Percentiles rank a stretch among this genome's conserved stretches.
Conservation (phyloP, 30 jellyfish, hydroid and myxozoan species). For the Nemopilema nomurai region DNA sequence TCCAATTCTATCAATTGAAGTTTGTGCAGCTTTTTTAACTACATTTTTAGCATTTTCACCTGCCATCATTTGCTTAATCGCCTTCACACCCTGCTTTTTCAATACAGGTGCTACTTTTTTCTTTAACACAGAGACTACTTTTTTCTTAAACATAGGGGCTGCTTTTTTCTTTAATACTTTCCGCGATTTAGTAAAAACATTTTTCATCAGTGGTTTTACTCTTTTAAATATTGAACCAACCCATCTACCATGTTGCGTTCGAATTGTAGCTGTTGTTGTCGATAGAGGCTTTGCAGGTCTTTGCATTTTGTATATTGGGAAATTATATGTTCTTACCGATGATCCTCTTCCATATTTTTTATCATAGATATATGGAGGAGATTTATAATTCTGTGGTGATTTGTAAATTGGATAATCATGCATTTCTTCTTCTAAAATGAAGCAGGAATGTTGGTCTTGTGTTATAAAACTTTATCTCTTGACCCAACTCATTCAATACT, state of each 20-base stretch:
- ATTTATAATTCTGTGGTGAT: too few species aligned
- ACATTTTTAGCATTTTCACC: background rate
- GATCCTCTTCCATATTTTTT: background rate
- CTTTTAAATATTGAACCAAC: background rate
- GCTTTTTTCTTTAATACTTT: background rate
- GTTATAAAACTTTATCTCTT: too few species aligned
- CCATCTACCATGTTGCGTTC: background rate
- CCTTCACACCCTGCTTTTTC: background rate
- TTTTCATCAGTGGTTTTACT: background rate
- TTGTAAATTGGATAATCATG: too few species aligned
- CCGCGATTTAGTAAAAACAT: background rate
- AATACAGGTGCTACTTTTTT: background rate
- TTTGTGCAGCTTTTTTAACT: background rate
- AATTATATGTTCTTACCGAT: background rate
- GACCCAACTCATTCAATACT: too few species aligned
- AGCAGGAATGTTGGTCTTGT: too few species aligned
- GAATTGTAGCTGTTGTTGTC: background rate
- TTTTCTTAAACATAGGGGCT: too few species aligned
- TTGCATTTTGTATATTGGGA: background rate
- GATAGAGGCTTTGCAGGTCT: background rate
- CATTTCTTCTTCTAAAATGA: too few species aligned
- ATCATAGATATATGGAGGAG: background rate
- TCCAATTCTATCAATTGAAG: background rate
- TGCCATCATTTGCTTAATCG: background rate
- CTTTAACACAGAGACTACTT: background rate